Conservation (phyloP, 1,140 invertebrate species). For the Zaprionus inermis region DNA sequence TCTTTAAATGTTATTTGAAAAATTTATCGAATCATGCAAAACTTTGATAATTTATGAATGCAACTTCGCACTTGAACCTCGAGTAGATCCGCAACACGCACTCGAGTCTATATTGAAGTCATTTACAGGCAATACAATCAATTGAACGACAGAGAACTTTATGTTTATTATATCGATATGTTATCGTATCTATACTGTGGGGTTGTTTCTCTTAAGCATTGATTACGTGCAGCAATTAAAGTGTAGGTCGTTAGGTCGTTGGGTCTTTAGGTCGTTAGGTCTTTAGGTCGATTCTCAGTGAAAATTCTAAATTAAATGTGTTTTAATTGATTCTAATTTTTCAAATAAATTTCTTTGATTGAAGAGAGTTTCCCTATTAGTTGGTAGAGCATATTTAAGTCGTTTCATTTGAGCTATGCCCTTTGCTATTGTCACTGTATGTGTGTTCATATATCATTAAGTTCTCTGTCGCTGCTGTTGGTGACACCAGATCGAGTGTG, state of each 20-base stretch:
- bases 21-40: slow-evolving; percentile 8
- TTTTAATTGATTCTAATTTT: background rate
- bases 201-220: background rate
- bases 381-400: background rate
- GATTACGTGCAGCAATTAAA: too few species aligned
- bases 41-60: slow-evolving; percentile 6
- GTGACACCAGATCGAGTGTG: slow-evolving; percentile 71
- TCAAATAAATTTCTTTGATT: background rate
- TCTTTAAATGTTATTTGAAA: slow-evolving; percentile 5
- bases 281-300: background rate
- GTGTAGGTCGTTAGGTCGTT: background rate
- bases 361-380: background rate
- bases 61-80: background rate
- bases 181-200: background rate
- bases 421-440: background rate
- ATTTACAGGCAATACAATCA: background rate
- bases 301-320: background rate
- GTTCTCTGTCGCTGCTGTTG: slow-evolving; percentile 52
- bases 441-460: slow-evolving; percentile 24
- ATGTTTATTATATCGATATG: background rate
- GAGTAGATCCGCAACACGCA: background rate
- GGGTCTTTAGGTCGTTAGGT: background rate
- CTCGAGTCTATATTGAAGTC: background rate
- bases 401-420: background rate
- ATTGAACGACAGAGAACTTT: background rate